Conservation (phyloP, 2,113 vertebrate species). For the Lonchura striata region DNA sequence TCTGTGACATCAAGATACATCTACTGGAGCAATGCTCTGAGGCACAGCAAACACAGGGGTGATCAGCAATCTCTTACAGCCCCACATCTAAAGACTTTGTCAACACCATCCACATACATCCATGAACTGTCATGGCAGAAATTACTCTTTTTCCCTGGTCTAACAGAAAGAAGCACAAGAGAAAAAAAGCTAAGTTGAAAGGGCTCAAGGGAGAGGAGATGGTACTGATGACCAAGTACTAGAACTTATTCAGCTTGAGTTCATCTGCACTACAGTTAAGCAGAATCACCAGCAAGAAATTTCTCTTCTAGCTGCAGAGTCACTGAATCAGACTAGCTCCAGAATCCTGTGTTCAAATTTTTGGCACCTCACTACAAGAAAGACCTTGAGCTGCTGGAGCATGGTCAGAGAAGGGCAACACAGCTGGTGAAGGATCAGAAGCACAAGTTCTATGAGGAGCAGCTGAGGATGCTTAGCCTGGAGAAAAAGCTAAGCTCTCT, state of each 20-base stretch:
- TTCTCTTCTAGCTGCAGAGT: not conserved
- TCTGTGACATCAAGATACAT: not conserved
- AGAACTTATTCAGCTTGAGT: not conserved
- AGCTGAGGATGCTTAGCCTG: not conserved
- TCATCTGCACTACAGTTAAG: not conserved
- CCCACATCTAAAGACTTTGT: not conserved
- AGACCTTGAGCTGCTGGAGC: not conserved
- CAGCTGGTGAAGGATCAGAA: not conserved
- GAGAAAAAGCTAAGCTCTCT: not conserved
- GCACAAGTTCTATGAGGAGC: not conserved
- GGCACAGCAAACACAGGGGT: not conserved
- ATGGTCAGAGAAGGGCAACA: not conserved
- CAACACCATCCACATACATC: not conserved
- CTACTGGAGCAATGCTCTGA: not conserved
- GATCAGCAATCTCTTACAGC: not conserved
- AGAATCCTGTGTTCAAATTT: not conserved
- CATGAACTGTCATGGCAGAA: not conserved
- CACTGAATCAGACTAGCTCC: not conserved
- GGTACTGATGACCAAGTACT: not conserved
- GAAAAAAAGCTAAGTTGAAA: not conserved
- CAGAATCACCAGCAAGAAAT: not conserved
- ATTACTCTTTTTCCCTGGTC: not conserved
- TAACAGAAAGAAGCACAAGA: not conserved
- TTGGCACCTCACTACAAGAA: not conserved
- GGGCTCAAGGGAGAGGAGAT: not conserved